Conservation (phyloP, 2,113 vertebrate species). For the Panurus biarmicus region DNA sequence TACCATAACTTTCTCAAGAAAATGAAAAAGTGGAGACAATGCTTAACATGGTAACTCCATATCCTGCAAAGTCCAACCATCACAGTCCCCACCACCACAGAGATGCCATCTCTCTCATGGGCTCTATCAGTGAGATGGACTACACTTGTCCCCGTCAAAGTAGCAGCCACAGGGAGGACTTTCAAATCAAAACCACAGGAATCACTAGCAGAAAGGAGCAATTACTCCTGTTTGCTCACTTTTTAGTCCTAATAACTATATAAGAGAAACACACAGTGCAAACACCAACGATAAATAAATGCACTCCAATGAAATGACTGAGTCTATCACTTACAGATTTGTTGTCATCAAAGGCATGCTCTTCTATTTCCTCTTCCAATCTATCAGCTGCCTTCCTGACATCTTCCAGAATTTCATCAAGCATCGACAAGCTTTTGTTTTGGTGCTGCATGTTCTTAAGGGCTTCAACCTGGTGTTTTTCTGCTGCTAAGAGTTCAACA, state of each 20-base stretch:
- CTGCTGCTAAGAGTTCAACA: conserved; percentile 89
- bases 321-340: conserved; percentile 77
- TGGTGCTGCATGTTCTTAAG: conserved; percentile 82
- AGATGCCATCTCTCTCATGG: accelerated
- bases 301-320: neutral
- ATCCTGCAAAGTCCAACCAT: neutral
- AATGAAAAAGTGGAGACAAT: neutral
- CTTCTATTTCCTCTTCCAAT: conserved; percentile 92
- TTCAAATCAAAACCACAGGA: neutral
- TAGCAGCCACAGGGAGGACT: neutral
- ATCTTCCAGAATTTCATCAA: conserved; percentile 94
- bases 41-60: neutral
- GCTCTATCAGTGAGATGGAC: neutral
- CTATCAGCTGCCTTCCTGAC: conserved; percentile 91
- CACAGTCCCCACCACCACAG: neutral
- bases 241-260: neutral
- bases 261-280: neutral
- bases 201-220: neutral
- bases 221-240: neutral
- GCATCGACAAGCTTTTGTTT: conserved; percentile 89
- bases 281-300: neutral
- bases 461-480: conserved; percentile 92
- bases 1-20: neutral
- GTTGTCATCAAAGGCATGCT: conserved; percentile 94
- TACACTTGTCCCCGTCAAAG: neutral